Percentiles rank a stretch among this genome's conserved stretches.
phyloP scores from a whole-genome alignment of 2,888 invertebrate species.

The Pocota personata region DNA sequence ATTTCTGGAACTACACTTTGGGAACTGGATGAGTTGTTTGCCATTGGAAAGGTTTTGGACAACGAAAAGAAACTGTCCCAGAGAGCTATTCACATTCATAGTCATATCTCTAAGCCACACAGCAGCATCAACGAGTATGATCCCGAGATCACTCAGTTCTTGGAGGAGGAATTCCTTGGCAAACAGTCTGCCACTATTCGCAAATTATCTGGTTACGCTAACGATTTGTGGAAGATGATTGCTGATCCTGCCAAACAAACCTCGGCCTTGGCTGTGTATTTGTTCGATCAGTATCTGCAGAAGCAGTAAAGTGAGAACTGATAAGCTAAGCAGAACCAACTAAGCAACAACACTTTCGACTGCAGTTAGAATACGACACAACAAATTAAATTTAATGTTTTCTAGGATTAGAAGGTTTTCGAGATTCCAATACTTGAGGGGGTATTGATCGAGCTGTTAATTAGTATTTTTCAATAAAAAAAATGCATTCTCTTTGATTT shows the following conservation, averaged over 20 bases:
- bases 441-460: constrained; percentile 44
- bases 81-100: constrained; percentile 88
- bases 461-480: constrained; percentile 37
- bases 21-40: constrained; percentile 85
- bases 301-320: constrained; percentile 79
- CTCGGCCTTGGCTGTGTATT: constrained; percentile 85
- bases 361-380: constrained; percentile 24
- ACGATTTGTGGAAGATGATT: constrained; percentile 88
- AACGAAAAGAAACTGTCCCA: constrained; percentile 88
- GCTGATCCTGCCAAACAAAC: constrained; percentile 77
- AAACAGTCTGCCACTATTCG: constrained; percentile 88
- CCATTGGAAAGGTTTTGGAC: constrained; percentile 90
- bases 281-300: constrained; percentile 88
- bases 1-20: neutral
- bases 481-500: neutral
- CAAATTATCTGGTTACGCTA: constrained; percentile 88
- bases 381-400: constrained; percentile 30
- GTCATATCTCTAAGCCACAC: constrained; percentile 84
- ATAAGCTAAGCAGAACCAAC: neutral
- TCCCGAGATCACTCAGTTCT: constrained; percentile 88
- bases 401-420: constrained; percentile 6
- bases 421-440: constrained; percentile 39
- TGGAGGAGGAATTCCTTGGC: constrained; percentile 90
- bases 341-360: constrained; percentile 21
- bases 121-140: constrained; percentile 84